Evolutionary conservation across 2,113 vertebrate genomes (phyloP).

Genomic region (Menura novaehollandiae): DNA sequence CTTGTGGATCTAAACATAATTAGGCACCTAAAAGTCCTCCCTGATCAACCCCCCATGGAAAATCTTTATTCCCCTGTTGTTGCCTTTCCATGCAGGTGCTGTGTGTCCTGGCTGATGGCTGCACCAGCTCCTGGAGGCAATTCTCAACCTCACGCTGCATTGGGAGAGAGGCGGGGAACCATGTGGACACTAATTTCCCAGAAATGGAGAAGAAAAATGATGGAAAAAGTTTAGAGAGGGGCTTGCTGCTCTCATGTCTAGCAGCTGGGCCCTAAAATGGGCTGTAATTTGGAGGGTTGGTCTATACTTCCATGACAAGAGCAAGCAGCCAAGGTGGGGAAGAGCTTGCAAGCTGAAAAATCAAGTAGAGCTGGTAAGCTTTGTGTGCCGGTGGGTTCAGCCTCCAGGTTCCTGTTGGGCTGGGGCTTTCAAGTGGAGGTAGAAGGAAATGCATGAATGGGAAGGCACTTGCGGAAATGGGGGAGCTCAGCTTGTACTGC

Average conservation of each 20-base stretch:
- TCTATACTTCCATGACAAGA: neutral
- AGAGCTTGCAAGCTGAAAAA: neutral
- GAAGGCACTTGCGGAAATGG: neutral
- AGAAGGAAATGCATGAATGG: neutral
- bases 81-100: neutral
- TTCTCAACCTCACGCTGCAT: neutral
- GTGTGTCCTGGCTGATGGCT: neutral
- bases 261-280: neutral
- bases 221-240: neutral
- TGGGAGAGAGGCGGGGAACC: neutral
- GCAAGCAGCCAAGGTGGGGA: neutral
- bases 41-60: neutral
- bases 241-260: neutral
- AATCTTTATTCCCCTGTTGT: neutral
- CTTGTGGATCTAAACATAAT: neutral
- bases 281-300: neutral
- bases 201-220: neutral
- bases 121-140: neutral
- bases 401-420: rapidly evolving
- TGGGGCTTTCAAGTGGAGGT: neutral
- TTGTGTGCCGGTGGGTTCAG: neutral
- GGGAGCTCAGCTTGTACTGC: rapidly evolving
- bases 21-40: neutral
- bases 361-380: neutral
- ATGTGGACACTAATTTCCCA: neutral